phyloP scores from a whole-genome alignment of 2,888 invertebrate genomes.

The Xestia ashworthii region DNA sequence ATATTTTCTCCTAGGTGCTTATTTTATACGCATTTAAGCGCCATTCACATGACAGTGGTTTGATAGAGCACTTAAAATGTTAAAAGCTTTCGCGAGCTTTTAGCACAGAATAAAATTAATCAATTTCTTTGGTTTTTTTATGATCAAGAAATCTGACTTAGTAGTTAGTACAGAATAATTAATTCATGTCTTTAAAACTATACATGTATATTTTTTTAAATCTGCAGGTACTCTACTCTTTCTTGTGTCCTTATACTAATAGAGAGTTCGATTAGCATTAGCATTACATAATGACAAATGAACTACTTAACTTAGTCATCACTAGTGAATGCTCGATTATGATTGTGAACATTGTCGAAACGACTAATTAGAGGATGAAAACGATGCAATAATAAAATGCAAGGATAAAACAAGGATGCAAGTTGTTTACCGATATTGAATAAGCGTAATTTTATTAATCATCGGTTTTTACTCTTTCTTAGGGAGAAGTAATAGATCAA shows the following conservation, averaged over 20 bases:
- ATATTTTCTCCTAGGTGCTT: constrained; percentile 3
- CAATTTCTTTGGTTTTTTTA: neutral
- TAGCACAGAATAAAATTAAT: neutral
- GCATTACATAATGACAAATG: too few species aligned
- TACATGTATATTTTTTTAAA: too few species aligned
- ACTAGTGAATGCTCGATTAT: too few species aligned
- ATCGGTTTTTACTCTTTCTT: constrained; percentile 1
- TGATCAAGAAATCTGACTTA: neutral
- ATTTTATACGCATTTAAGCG: constrained; percentile 15
- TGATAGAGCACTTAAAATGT: constrained; percentile 23
- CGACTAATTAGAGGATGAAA: neutral
- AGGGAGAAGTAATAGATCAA: constrained; percentile 4
- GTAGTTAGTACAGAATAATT: neutral
- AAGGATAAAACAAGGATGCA: neutral
- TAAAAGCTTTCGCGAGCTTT: constrained; percentile 35
- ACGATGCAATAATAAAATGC: neutral
- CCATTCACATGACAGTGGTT: constrained; percentile 12
- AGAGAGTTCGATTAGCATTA: too few species aligned
- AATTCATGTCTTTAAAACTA: neutral
- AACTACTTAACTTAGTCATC: too few species aligned
- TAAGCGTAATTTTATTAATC: neutral
- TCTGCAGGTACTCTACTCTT: neutral
- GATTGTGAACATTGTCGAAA: neutral
- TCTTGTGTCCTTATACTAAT: too few species aligned
- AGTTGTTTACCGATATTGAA: constrained; percentile 8